A percentile compares a stretch with the other conserved stretches of the same genome.
phyloP scores from a whole-genome alignment of 2,797 vertebrate species.

The Syndactyla subalaris region DNA sequence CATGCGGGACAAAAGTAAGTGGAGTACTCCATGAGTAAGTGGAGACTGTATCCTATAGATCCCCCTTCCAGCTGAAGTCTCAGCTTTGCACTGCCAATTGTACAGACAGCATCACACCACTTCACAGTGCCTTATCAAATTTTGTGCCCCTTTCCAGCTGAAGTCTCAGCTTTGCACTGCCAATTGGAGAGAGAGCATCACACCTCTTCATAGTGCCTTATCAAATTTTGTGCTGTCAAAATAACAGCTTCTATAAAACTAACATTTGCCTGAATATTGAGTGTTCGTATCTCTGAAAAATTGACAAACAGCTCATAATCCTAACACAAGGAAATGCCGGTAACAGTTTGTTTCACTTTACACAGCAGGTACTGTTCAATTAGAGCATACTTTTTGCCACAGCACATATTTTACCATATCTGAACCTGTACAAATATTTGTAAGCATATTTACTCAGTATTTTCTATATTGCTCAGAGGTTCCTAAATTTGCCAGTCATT shows the following conservation, averaged over 20 bases:
- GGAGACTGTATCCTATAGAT: neutral
- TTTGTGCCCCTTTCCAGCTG: neutral
- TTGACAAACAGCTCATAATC: slow-evolving; percentile 5
- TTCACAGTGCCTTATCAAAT: slow-evolving; percentile 14
- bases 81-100: neutral
- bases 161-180: neutral
- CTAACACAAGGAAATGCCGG: slow-evolving; percentile 7
- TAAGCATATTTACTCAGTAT: slow-evolving; percentile 50
- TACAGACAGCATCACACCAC: neutral
- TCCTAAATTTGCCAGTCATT: slow-evolving; percentile 33
- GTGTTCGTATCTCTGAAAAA: neutral
- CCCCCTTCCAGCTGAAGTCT: neutral
- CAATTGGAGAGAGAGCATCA: neutral
- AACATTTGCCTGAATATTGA: slow-evolving; percentile 31
- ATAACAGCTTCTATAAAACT: slow-evolving; percentile 47
- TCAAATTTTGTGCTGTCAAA: slow-evolving; percentile 45
- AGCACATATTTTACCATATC: slow-evolving; percentile 46
- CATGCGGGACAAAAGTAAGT: neutral
- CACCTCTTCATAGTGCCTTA: neutral
- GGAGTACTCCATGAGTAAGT: neutral
- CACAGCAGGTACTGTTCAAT: slow-evolving; percentile 53
- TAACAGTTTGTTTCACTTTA: slow-evolving; percentile 63
- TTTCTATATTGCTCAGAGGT: slow-evolving; percentile 30
- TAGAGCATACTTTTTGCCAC: slow-evolving; percentile 32
- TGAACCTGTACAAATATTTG: slow-evolving; percentile 64